Percentiles rank a stretch among this genome's conserved stretches.
Conservation (phyloP, 2,888 invertebrate species). For the Euclidia mi region DNA sequence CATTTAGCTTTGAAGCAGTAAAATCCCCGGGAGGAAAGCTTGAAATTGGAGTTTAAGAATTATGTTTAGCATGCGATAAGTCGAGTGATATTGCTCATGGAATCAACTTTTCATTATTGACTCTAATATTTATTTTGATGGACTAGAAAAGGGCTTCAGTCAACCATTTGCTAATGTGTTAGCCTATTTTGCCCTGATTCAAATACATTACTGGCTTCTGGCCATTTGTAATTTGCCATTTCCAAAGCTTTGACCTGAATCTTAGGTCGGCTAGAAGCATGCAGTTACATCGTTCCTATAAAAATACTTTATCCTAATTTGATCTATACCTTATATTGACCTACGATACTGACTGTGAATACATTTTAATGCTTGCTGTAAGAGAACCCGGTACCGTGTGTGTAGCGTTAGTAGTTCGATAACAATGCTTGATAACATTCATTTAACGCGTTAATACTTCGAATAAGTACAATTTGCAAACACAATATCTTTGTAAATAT, state of each 20-base stretch:
- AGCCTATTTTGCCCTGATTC: constrained; percentile 8
- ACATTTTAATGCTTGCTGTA: constrained; percentile 65
- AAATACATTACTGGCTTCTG: constrained; percentile 20
- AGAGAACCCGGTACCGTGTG: constrained; percentile 78
- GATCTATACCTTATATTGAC: constrained; percentile 49
- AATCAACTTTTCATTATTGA: not conserved
- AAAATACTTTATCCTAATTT: constrained; percentile 52
- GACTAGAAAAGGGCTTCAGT: constrained; percentile 11
- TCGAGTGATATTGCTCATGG: constrained; percentile 36
- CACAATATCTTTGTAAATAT: too few relatives aligned
- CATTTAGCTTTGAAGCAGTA: constrained; percentile 1
- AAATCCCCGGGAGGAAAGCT: not conserved
- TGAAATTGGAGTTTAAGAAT: constrained; percentile 11
- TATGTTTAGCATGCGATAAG: constrained; percentile 46
- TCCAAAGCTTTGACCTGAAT: constrained; percentile 18
- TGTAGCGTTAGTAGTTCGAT: constrained; percentile 74
- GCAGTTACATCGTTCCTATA: constrained; percentile 71
- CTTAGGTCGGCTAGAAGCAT: constrained; percentile 58
- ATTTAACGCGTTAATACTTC: not conserved
- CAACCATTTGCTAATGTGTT: constrained; percentile 13
- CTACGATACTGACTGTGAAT: constrained; percentile 65
- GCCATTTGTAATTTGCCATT: not conserved
- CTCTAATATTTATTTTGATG: not conserved
- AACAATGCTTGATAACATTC: constrained; percentile 70
- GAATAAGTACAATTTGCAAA: not conserved